phyloP scores from a whole-genome alignment of 2,888 invertebrate genomes.

The Mythimna pallens region DNA sequence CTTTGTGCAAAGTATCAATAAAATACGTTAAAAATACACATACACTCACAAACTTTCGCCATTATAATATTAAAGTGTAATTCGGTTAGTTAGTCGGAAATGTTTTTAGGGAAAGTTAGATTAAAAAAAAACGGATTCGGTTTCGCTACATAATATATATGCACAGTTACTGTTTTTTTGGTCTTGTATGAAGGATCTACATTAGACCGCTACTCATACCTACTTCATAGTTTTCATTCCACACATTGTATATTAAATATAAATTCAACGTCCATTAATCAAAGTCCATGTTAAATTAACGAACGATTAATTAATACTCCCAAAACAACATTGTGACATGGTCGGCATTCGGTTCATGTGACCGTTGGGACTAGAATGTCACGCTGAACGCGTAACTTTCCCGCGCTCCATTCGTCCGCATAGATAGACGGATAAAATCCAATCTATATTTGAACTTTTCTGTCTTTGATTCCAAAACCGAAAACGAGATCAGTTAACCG shows the following conservation, averaged over 20 bases:
- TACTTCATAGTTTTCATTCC: not conserved
- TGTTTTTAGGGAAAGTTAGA: too few species aligned
- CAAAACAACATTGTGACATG: slow-evolving; percentile 54
- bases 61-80: too few species aligned
- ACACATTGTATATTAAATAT: not conserved
- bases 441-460: slow-evolving; percentile 51
- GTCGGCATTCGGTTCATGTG: slow-evolving; percentile 46
- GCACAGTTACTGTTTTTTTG: not conserved
- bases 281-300: slow-evolving; percentile 42
- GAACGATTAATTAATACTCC: slow-evolving; percentile 45
- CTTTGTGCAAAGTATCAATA: too few species aligned
- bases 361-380: slow-evolving; percentile 52
- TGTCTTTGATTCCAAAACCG: slow-evolving; percentile 43
- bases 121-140: too few species aligned
- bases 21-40: too few species aligned
- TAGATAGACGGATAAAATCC: slow-evolving; percentile 64
- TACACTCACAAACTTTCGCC: too few species aligned
- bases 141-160: not conserved
- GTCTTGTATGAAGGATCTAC: not conserved
- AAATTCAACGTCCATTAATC: slow-evolving; percentile 34
- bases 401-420: slow-evolving; percentile 47
- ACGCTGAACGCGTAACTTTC: slow-evolving; percentile 45
- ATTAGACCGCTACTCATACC: not conserved
- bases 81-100: too few species aligned
- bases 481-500: slow-evolving; percentile 55